These are phyloP conservation scores for Caenorhabditis brenneri DNA, from an alignment of 1,140 invertebrate genomes.

Conservation along the genomic window DNA sequence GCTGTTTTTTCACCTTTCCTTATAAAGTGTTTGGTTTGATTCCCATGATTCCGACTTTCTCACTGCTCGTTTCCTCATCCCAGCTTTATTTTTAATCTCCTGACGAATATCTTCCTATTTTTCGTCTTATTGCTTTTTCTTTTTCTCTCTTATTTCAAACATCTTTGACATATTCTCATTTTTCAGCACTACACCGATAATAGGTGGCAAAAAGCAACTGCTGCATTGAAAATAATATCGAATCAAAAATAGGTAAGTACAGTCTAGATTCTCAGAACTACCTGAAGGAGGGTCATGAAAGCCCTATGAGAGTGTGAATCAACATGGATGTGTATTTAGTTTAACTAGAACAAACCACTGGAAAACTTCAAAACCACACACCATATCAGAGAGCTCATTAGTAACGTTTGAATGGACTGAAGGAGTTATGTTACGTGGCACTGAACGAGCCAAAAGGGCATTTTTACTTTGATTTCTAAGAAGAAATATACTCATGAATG, in stretches of 20 bases:
- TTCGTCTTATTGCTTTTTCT: background rate
- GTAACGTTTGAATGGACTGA: background rate
- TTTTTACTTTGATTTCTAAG: background rate
- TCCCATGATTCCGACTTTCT: background rate
- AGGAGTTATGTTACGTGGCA: background rate
- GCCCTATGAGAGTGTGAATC: background rate
- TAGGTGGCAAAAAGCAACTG: background rate
- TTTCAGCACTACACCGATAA: background rate
- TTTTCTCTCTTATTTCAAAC: background rate
- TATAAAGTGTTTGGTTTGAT: too few species aligned
- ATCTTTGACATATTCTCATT: background rate
- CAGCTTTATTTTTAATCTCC: background rate
- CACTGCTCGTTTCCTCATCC: background rate
- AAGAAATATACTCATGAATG: background rate
- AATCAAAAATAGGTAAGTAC: constrained; percentile 13
- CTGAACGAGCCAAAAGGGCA: background rate
- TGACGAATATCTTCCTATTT: background rate
- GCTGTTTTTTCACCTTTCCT: too few species aligned
- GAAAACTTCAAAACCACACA: background rate
- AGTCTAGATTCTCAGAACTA: background rate
- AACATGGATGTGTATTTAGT: background rate
- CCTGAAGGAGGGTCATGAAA: background rate
- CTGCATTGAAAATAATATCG: background rate
- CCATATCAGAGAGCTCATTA: background rate
- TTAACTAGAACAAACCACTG: background rate